Percentiles rank a stretch among this genome's conserved stretches.
Evolutionary conservation across 2,888 invertebrate species (phyloP).

Genomic region (Allolobophora icterica): DNA sequence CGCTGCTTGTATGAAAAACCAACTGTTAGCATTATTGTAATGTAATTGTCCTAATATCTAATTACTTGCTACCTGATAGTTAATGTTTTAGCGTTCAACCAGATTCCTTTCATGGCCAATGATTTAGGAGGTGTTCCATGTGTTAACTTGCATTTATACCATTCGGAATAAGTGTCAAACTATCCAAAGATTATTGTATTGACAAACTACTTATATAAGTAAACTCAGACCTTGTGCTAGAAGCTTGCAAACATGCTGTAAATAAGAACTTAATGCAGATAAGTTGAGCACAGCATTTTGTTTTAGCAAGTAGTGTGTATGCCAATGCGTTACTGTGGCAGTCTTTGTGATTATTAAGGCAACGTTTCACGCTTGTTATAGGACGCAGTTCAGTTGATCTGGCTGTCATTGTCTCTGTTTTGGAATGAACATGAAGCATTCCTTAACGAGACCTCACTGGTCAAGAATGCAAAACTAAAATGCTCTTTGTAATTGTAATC

Average conservation of each 20-base stretch:
- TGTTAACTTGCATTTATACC: conserved; percentile 1
- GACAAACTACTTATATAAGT: neutral
- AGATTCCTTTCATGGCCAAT: neutral
- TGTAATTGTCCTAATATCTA: neutral
- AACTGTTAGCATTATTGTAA: too few relatives aligned
- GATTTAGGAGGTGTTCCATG: neutral
- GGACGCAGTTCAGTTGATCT: too few relatives aligned
- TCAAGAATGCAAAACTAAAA: neutral
- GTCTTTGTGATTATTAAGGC: neutral
- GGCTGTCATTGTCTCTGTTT: too few relatives aligned
- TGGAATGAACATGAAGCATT: neutral
- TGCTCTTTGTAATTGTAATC: neutral
- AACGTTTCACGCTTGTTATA: neutral
- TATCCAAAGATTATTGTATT: neutral
- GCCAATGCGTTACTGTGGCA: neutral
- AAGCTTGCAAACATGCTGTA: neutral
- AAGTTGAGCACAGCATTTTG: neutral
- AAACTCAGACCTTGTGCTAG: neutral
- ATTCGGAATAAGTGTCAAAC: neutral
- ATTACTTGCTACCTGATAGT: neutral
- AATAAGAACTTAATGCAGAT: neutral
- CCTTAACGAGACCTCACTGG: neutral
- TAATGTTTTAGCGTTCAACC: neutral
- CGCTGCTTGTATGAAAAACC: too few relatives aligned
- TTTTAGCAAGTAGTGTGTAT: neutral